Evolutionary conservation across 2,113 vertebrate genomes (phyloP), one percentile per base, ranked within the genome.

Genomic region (Bubo blakistoni): DNA sequence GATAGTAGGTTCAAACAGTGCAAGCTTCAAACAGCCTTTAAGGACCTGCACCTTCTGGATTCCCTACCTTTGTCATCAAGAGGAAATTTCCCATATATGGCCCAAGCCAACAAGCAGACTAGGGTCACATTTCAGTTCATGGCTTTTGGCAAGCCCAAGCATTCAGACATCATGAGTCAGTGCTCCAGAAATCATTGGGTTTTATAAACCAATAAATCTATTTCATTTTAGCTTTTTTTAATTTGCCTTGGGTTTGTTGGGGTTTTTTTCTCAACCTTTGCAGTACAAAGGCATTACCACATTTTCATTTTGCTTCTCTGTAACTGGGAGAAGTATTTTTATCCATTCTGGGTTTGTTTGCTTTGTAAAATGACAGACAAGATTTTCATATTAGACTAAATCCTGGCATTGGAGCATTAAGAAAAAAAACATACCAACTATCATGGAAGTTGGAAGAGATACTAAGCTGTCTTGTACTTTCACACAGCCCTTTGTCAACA

Each of bases 131-230:
- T 82, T 40, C 74, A 82, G 90, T 18, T 65, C 85, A 61, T 0
- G 7, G 49, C 58, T 80, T 25, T 51, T 96, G 93, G 87, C 92
- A 94, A 83, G 81, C 32, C 82, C 88, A 58, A 44, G 22, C 95
- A 88, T 94, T 96, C 93, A 96, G 59, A 58, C 66, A 66, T 13
- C 22, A 1, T 93, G 90, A 96, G 93, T 88, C 96, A 96, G 96
- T 58, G 78, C 87, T 95, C 85, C 78, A 96, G 88, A 58, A 93
- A 92, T 34, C 87, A 81, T 2, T 57, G n/a, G 51, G 30, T 1
- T 85, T 92, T 77, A 66, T 34, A 86, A 94, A 88, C 59, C 69
- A 91, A 55, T n/a, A 58, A 44, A 88, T 82, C 84, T 27, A 7
- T 26, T 78, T 47, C 13, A 3, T 29, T 69, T 81, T 40, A 17